Conservation (phyloP, 1,140 invertebrate species). For the Pseudomyrmex flavicornis region DNA sequence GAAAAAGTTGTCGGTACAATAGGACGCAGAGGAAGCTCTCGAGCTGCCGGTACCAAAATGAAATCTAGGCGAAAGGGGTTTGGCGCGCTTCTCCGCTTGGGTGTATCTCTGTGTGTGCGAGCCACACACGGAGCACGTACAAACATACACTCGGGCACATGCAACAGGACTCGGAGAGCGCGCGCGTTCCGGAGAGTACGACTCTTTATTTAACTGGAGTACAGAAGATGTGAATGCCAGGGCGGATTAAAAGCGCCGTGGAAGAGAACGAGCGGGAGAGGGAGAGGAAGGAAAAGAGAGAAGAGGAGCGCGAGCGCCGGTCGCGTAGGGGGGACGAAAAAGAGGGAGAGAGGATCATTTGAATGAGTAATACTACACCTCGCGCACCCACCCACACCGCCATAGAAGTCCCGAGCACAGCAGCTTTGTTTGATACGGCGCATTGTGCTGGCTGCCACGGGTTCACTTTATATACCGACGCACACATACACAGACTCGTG, state of each 20-base stretch:
- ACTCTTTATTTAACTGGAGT: constrained; percentile 79
- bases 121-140: constrained; percentile 29
- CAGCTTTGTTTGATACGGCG: constrained; percentile 84
- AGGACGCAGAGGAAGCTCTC: constrained; percentile 66
- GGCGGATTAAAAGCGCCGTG: constrained; percentile 82
- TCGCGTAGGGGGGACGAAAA: constrained; percentile 56
- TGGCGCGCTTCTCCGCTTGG: constrained; percentile 53
- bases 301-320: constrained; percentile 70
- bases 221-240: constrained; percentile 82
- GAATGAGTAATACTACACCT: constrained; percentile 86
- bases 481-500: constrained; percentile 34
- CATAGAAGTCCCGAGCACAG: constrained; percentile 77
- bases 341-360: constrained; percentile 83
- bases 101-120: constrained; percentile 36
- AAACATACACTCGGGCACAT: constrained; percentile 63
- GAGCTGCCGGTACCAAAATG: constrained; percentile 68
- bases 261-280: constrained; percentile 65
- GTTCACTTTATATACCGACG: constrained; percentile 82
- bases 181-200: constrained; percentile 50
- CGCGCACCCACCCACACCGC: constrained; percentile 83
- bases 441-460: constrained; percentile 83
- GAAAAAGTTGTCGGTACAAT: constrained; percentile 67
- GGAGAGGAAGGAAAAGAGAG: constrained; percentile 39
- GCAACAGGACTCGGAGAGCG: constrained; percentile 68
- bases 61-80: constrained; percentile 75